phyloP scores from a whole-genome alignment of 2,797 vertebrate species.

The Cynopterus sphinx region DNA sequence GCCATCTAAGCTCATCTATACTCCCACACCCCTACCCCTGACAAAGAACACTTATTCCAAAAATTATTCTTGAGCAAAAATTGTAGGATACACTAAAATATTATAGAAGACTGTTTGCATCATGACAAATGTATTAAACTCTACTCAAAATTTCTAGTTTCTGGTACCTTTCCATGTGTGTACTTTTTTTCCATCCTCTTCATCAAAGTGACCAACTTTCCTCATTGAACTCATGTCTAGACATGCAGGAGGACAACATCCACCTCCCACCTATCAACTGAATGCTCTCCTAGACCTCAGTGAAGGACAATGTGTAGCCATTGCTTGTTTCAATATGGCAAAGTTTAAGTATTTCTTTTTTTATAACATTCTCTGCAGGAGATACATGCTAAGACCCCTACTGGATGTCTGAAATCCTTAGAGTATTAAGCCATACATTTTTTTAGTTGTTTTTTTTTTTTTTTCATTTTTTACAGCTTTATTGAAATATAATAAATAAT shows the following conservation, averaged over 20 bases:
- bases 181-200: neutral
- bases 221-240: neutral
- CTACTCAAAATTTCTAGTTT: neutral
- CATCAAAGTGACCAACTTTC: neutral
- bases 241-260: neutral
- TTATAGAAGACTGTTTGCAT: neutral
- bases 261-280: neutral
- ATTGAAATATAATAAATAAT: too few species aligned
- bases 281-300: accelerated
- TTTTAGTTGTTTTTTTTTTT: too few species aligned
- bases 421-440: neutral
- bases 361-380: neutral
- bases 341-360: neutral
- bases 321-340: neutral
- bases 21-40: neutral
- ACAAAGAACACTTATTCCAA: neutral
- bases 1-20: neutral
- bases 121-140: neutral
- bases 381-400: neutral
- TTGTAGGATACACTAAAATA: neutral
- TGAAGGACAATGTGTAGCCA: neutral
- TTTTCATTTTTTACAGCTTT: too few species aligned
- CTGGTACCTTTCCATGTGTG: neutral
- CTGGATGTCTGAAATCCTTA: neutral
- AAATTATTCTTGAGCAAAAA: neutral